Evolutionary conservation across 2,113 vertebrate species (phyloP), one percentile per base, ranked within the genome.

Genomic region (Microcebus murinus): DNA sequence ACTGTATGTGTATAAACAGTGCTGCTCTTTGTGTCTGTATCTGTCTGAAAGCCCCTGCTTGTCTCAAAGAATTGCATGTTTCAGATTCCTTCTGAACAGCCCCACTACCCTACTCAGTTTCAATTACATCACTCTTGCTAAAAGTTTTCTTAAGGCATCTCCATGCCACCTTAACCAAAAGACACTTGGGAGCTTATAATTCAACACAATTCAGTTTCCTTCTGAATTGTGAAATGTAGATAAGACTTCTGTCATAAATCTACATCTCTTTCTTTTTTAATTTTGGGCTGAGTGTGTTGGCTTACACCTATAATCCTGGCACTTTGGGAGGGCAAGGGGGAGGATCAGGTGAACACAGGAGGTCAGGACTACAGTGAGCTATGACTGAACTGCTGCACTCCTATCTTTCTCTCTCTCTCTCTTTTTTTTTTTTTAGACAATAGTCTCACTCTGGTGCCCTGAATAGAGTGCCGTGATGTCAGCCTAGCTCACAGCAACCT

Each of bases 131-230:
- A 55, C 20, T 92, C 92, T 82, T 90, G 42, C 52, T 57, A 52
- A 25, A 57, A 77, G 8, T 79, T 68, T 90, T 77, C 67, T n/a
- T 76, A 61, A 76, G 67, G 31, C 20, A 57, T 25, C 57, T 48
- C 77, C 12, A 87, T 34, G 67, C 18, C 13, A 45, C 65, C 18
- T 39, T 96, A 90, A 91, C 21, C 50, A 91, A 70, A 73, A 98
- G 87, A 97, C 80, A 97, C 70, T 4, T 18, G 5, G 79, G 18
- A 50, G 21, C 39, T 70, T 45, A 70, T 4, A 36, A 81, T 48
- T 20, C 50, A 90, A 89, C 65, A 55, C 21, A 84, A 88, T 29
- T 87, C 36, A 29, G 9, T 76, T 61, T 79, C 3, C 18, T 36
- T 87, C 34, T 34, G 23, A 25, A 61, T 27, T 55, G 52, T 55